Evolutionary conservation across 2,888 invertebrate species (phyloP), one percentile per base, ranked within the genome.

Genomic region (Eupelmus urozonus): DNA sequence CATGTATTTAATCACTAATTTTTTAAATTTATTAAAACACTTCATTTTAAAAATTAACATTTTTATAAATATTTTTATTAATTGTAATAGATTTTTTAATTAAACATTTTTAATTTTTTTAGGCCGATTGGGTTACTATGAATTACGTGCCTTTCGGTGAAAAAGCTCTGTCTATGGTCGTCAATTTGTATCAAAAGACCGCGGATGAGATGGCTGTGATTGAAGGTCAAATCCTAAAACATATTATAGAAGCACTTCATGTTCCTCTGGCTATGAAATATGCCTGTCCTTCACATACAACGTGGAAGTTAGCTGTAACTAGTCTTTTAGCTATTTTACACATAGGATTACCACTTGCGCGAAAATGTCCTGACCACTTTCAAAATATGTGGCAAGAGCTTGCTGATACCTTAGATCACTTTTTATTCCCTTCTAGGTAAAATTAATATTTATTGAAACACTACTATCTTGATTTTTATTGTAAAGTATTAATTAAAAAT

Each of bases 71-170:
- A 55, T 40, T 42, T 51, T 40, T n/a, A 76, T 27, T 57, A 23
- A 62, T 16, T 13, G 1, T 9, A n/a, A n/a, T n/a, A 45, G 7
- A 51, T 34, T 9, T 51, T 69, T 51, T 40, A 55, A 27, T 7
- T 20, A 20, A 13, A 53, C 16, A 13, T 59, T 63, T 66, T 4
- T 1, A 42, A 55, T 59, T 18, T 80, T 82, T 76, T 73, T 90
- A 94, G 88, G 91, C 93, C 60, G 95, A 95, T 87, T 95, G 95
- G 93, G 92, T 95, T 55, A 93, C 94, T 78, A 94, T 95, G 93
- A 96, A 95, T 90, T 95, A 95, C 86, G 95, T 96, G 85, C 95
- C 96, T 57, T 97, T 97, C 90, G 96, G 96, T 45, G 97, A 97
- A 88, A 94, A 94, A 86, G 92, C 95, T 2, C 91, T 96, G 71